These are phyloP conservation scores for Eilema depressum DNA, from an alignment of 2,888 invertebrate genomes.

Conservation along the genomic window DNA sequence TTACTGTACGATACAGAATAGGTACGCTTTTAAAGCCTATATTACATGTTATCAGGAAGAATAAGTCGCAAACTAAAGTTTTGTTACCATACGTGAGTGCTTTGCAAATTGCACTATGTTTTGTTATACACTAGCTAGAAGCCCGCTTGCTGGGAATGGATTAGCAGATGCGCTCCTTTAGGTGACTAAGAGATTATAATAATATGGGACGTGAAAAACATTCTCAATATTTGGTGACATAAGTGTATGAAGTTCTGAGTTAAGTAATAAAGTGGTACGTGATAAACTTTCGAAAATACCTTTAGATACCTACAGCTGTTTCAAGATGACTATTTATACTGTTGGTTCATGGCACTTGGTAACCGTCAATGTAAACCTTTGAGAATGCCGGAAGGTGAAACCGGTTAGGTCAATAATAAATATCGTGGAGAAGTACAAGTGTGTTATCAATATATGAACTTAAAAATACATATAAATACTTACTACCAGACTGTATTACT, in stretches of 20 bases:
- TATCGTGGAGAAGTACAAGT: too few relatives aligned
- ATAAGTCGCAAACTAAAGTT: neutral
- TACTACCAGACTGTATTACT: too few relatives aligned
- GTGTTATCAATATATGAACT: too few relatives aligned
- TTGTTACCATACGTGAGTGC: constrained; percentile 4
- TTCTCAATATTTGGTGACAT: constrained; percentile 14
- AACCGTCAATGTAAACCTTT: too few relatives aligned
- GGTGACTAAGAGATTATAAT: constrained; percentile 8
- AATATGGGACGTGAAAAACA: constrained; percentile 22
- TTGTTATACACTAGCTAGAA: constrained; percentile 9
- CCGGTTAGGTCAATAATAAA: too few relatives aligned
- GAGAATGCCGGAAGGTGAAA: too few relatives aligned
- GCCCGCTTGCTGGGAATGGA: constrained; percentile 7
- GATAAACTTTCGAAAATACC: too few relatives aligned
- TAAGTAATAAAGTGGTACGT: neutral
- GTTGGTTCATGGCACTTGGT: too few relatives aligned
- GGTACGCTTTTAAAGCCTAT: neutral
- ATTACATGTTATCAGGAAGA: neutral
- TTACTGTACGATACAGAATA: too few relatives aligned
- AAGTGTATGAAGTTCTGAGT: neutral
- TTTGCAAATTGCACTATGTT: constrained; percentile 15
- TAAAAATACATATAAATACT: too few relatives aligned
- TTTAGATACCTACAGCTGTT: too few relatives aligned
- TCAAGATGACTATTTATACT: too few relatives aligned
- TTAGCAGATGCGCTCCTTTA: constrained; percentile 7